Percentiles rank a stretch among this genome's conserved stretches.
Evolutionary conservation across 2,888 invertebrate species (phyloP).

Genomic region (Xanthia icteritia): DNA sequence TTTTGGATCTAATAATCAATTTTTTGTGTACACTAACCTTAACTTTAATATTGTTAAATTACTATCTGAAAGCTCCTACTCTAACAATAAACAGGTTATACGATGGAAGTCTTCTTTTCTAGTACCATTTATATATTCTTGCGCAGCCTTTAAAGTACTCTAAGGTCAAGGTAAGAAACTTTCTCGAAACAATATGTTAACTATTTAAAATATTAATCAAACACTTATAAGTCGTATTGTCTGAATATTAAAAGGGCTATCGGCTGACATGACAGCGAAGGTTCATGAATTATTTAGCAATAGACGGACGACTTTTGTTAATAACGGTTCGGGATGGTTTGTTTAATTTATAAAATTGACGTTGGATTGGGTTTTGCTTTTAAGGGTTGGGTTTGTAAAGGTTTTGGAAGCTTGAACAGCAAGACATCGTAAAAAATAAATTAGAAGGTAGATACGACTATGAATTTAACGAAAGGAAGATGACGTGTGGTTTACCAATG

Average conservation of each 20-base stretch:
- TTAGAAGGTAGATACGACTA: neutral
- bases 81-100: neutral
- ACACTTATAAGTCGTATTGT: constrained; percentile 42
- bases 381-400: neutral
- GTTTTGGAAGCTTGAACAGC: neutral
- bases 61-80: neutral
- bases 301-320: constrained; percentile 48
- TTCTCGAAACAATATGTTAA: constrained; percentile 34
- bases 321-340: constrained; percentile 21
- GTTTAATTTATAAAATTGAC: constrained; percentile 47
- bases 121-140: constrained; percentile 20
- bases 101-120: neutral
- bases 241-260: constrained; percentile 56
- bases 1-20: neutral
- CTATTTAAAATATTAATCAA: constrained; percentile 44
- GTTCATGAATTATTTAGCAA: constrained; percentile 64
- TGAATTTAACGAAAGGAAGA: neutral
- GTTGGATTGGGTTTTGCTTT: constrained; percentile 3
- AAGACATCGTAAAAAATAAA: neutral
- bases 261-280: constrained; percentile 37
- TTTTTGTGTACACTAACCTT: too few species aligned
- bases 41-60: neutral
- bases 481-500: neutral
- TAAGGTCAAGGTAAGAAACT: constrained; percentile 24
- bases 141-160: constrained; percentile 7